Conservation (phyloP, 2,113 vertebrate genomes). For the Channa maculata region DNA sequence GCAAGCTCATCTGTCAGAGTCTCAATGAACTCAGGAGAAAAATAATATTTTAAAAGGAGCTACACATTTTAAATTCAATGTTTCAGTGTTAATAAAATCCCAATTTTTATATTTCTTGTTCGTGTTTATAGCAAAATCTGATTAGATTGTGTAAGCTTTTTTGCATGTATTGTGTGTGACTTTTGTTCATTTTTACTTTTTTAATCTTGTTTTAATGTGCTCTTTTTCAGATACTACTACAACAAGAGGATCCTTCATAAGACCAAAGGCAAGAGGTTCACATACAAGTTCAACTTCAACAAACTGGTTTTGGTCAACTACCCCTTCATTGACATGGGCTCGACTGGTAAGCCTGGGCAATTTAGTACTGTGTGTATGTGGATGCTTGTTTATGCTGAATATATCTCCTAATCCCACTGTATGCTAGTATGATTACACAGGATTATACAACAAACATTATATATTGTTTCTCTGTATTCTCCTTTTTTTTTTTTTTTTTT, state of each 20-base stretch:
- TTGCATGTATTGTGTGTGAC: no score
- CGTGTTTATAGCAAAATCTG: not conserved
- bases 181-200: not conserved
- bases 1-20: conserved; percentile 44
- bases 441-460: conserved; percentile 50
- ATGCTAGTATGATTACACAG: conserved; percentile 45
- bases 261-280: conserved; percentile 94
- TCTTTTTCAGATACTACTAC: conserved; percentile 89
- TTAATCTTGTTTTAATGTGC: not conserved
- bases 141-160: not conserved
- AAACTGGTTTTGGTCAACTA: conserved; percentile 95
- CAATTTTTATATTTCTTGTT: not conserved
- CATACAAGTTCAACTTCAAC: conserved; percentile 96
- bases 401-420: conserved; percentile 52
- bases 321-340: conserved; percentile 92
- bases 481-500: not conserved
- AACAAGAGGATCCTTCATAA: conserved; percentile 95
- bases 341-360: conserved; percentile 80
- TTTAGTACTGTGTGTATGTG: conserved; percentile 26
- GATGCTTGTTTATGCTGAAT: no score
- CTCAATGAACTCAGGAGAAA: conserved; percentile 10
- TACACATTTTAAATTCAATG: conserved; percentile 14
- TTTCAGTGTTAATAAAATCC: not conserved
- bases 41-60: conserved; percentile 14
- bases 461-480: conserved; percentile 55